These are phyloP conservation scores for Dolichoris vasculosae DNA, from an alignment of 1,140 invertebrate genomes.

Conservation along the genomic window DNA sequence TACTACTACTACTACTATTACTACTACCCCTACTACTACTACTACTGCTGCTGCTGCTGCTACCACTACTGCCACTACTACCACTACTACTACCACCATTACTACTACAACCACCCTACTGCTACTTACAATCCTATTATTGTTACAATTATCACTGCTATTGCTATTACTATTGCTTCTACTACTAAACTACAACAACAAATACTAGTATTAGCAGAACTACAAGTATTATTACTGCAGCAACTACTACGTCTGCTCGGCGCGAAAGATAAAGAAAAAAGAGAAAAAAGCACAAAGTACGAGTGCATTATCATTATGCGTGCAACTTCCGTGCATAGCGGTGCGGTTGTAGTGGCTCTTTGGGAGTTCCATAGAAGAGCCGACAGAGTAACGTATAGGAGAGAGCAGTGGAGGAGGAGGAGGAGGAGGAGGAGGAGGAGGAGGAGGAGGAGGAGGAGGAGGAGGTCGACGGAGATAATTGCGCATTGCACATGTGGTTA, in stretches of 20 bases:
- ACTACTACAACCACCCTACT: constrained; percentile 13
- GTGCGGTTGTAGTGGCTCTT: constrained; percentile 5
- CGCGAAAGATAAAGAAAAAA: neutral
- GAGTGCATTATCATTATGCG: constrained; percentile 24
- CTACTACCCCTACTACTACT: constrained; percentile 6
- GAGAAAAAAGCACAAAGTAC: neutral
- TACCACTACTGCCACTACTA: too few relatives aligned
- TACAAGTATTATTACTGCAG: constrained; percentile 1
- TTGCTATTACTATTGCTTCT: too few relatives aligned
- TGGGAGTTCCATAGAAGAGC: neutral
- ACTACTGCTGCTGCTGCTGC: neutral
- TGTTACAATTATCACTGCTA: too few relatives aligned
- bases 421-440: neutral
- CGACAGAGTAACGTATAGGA: neutral
- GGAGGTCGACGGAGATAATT: constrained; percentile 28
- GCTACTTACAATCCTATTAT: too few relatives aligned
- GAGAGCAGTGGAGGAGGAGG: neutral
- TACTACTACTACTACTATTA: constrained; percentile 12
- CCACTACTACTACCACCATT: too few relatives aligned
- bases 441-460: neutral
- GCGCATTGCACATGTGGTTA: constrained; percentile 31
- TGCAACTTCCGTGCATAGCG: constrained; percentile 1
- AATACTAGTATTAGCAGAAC: too few relatives aligned
- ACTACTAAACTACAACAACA: constrained; percentile 8
- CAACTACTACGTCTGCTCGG: neutral